Conservation (phyloP, 2,797 vertebrate genomes). For the Balearica regulorum region DNA sequence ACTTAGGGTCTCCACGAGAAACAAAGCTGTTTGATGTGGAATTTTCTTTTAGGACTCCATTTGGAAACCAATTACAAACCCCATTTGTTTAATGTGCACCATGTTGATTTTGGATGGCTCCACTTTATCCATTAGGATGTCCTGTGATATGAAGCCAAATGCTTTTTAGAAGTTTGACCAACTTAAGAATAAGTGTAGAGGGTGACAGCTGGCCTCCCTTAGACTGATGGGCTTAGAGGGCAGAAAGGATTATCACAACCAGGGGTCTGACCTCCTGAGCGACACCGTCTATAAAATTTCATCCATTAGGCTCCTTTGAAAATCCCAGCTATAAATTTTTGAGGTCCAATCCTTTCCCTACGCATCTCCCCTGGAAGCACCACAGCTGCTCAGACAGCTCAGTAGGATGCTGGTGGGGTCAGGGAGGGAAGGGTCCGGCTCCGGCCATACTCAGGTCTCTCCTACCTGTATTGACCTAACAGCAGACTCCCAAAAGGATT, state of each 20-base stretch:
- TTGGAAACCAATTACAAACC: neutral
- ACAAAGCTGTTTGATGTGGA: neutral
- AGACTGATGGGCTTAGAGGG: neutral
- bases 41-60: neutral
- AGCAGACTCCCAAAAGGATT: neutral
- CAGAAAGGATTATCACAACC: neutral
- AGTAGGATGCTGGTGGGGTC: neutral
- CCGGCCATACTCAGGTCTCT: neutral
- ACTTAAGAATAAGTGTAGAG: neutral
- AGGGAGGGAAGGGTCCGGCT: neutral
- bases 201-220: neutral
- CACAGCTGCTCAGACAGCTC: neutral
- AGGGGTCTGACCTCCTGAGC: neutral
- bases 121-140: neutral
- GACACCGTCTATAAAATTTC: neutral
- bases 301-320: neutral
- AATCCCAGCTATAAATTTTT: neutral
- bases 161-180: neutral
- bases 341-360: neutral
- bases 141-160: neutral
- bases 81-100: neutral
- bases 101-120: neutral
- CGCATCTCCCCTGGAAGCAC: neutral
- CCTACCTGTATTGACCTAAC: neutral
- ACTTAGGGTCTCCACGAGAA: neutral